Conservation (phyloP, 2,888 invertebrate species). For the Diogma glabrata region DNA sequence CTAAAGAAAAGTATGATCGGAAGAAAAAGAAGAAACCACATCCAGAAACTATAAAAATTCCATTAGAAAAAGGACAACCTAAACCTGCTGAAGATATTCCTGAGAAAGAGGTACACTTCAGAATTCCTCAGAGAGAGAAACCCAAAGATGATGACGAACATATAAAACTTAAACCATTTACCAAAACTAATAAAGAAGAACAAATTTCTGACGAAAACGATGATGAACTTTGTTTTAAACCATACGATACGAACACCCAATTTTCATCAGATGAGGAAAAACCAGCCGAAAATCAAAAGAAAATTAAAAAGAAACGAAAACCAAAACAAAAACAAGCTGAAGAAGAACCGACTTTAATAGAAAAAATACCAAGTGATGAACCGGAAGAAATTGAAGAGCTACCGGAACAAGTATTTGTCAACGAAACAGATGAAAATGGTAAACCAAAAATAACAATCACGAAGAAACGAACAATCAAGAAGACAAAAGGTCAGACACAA, state of each 20-base stretch:
- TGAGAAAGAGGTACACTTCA: conserved; percentile 33
- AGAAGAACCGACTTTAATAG: not conserved
- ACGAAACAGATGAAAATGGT: conserved; percentile 30
- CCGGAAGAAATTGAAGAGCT: conserved; percentile 21
- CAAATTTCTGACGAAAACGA: no score
- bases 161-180: no score
- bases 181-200: no score
- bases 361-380: conserved; percentile 22
- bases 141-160: conserved; percentile 30
- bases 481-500: conserved; percentile 29
- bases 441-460: conserved; percentile 25
- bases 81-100: conserved; percentile 28
- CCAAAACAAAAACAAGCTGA: no score
- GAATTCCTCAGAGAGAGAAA: conserved; percentile 29
- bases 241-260: no score
- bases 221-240: no score
- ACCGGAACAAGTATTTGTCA: conserved; percentile 27
- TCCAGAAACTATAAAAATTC: conserved; percentile 36
- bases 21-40: conserved; percentile 35
- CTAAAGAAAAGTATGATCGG: conserved; percentile 27
- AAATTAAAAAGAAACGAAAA: no score
- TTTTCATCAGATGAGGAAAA: no score
- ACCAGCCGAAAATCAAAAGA: no score
- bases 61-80: conserved; percentile 37
- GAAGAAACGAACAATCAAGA: conserved; percentile 30